Evolutionary conservation across 1,140 invertebrate species (phyloP), one percentile per base, ranked within the genome.

Genomic region (Apolygus lucorum): DNA sequence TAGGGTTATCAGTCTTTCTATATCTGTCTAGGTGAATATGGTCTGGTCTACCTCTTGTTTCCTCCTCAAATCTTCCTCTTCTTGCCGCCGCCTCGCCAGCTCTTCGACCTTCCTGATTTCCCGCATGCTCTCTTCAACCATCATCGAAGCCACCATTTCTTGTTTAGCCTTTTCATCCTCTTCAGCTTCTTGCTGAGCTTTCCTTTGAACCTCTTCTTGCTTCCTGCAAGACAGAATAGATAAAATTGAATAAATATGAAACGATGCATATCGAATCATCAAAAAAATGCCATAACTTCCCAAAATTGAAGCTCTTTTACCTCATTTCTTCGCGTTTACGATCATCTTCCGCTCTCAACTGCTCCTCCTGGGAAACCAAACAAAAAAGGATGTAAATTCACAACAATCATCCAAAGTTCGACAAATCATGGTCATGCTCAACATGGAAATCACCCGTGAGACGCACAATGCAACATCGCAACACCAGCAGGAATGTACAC

Each of bases 261-360:
- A 64, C 17, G 26, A 28, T 8, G n/a, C 17, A 13, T 13, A 11
- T 52, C 42, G 24, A n/a, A n/a, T n/a, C n/a, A n/a, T n/a, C n/a
- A n/a, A n/a, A n/a, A n/a, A n/a, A n/a, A n/a, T n/a, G n/a, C n/a
- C n/a, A n/a, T n/a, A n/a, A n/a, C n/a, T n/a, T n/a, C n/a, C n/a
- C n/a, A n/a, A n/a, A n/a, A n/a, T n/a, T n/a, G n/a, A n/a, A n/a
- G n/a, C n/a, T n/a, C n/a, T n/a, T n/a, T 74, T 75, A 80, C 75
- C 79, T 83, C 68, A 74, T 81, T 75, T 82, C 84, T 71, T 78
- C 81, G 75, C 80, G 84, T 74, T 79, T 79, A 52, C 77, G 77
- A 21, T 80, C 79, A 64, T 81, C 78, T 71, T 82, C 80, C 69
- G 78, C 74, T 72, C 78, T 79, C 71, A 78, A 72, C 68, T 82